phyloP scores from a whole-genome alignment of 2,888 invertebrate genomes.

The Meiosimyza platycephala region DNA sequence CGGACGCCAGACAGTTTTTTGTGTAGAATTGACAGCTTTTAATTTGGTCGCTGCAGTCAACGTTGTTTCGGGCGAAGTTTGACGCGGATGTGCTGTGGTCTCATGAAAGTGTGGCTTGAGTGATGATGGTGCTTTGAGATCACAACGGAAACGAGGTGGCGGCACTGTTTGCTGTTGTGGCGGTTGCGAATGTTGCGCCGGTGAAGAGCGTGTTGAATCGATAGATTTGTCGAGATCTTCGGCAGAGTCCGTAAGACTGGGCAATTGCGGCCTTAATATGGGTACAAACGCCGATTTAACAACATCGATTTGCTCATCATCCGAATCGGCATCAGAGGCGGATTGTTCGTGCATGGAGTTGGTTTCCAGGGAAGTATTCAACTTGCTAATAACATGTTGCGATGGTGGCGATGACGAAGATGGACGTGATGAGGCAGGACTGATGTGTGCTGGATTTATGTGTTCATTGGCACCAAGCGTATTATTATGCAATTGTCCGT shows the following conservation, averaged over 20 bases:
- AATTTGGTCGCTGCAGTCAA: slow-evolving; percentile 72
- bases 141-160: slow-evolving; percentile 61
- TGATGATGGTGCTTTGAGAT: slow-evolving; percentile 74
- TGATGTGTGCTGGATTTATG: slow-evolving; percentile 60
- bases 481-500: slow-evolving; percentile 50
- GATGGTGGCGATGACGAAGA: slow-evolving; percentile 60
- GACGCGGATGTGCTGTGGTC: slow-evolving; percentile 57
- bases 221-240: slow-evolving; percentile 60
- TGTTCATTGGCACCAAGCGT: slow-evolving; percentile 49
- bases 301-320: slow-evolving; percentile 80
- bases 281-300: slow-evolving; percentile 82
- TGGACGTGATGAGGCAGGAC: slow-evolving; percentile 65
- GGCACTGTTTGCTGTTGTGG: slow-evolving; percentile 64
- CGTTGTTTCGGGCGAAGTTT: slow-evolving; percentile 57
- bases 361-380: slow-evolving; percentile 72
- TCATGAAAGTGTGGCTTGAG: slow-evolving; percentile 68
- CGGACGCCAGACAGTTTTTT: slow-evolving; percentile 81
- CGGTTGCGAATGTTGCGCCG: slow-evolving; percentile 42
- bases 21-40: slow-evolving; percentile 68
- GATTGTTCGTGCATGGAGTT: slow-evolving; percentile 72
- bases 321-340: slow-evolving; percentile 71
- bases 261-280: slow-evolving; percentile 69
- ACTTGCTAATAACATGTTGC: slow-evolving; percentile 53
- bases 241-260: slow-evolving; percentile 58
- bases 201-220: slow-evolving; percentile 60